These are phyloP conservation scores for Lepeophtheirus salmonis DNA, from an alignment of 1,140 invertebrate species.

Conservation along the genomic window DNA sequence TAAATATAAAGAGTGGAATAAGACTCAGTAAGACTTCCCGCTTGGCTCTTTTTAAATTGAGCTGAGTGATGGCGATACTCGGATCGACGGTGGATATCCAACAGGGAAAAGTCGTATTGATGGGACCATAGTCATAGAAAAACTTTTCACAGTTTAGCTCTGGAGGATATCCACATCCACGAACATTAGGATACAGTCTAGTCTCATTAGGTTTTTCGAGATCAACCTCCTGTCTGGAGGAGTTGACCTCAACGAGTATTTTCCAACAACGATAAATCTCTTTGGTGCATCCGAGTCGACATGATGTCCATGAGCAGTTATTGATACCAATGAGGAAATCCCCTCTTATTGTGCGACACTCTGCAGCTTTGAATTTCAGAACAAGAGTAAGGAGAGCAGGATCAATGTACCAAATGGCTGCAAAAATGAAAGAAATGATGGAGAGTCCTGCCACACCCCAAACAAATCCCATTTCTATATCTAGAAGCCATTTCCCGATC, in stretches of 20 bases:
- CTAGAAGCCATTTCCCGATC: conserved; percentile 6
- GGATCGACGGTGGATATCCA: conserved; percentile 15
- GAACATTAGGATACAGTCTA: conserved; percentile 25
- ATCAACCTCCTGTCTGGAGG: too few species aligned
- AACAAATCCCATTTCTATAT: conserved; percentile 16
- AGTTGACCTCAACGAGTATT: conserved; percentile 15
- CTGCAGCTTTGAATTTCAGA: conserved; percentile 23
- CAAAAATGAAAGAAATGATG: conserved; percentile 16
- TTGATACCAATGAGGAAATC: conserved; percentile 22
- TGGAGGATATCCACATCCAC: conserved; percentile 27
- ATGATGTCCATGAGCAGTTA: conserved; percentile 27
- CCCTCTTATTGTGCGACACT: conserved; percentile 23
- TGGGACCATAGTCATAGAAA: not conserved
- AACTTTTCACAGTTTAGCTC: conserved; percentile 23
- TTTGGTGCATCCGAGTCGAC: conserved; percentile 26
- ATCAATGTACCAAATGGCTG: conserved; percentile 21
- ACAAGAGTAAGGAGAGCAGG: conserved; percentile 24
- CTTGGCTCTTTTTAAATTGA: conserved; percentile 11
- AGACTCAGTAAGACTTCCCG: conserved; percentile 16
- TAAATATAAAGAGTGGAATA: conserved; percentile 13
- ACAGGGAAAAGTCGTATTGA: conserved; percentile 4
- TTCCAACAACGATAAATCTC: conserved; percentile 26
- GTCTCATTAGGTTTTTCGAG: not conserved
- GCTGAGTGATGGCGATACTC: conserved; percentile 6
- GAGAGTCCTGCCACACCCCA: conserved; percentile 14